Base-by-base conservation (phyloP, 2,888 invertebrate species). In the Listrodromus nycthemerus region DNA sequence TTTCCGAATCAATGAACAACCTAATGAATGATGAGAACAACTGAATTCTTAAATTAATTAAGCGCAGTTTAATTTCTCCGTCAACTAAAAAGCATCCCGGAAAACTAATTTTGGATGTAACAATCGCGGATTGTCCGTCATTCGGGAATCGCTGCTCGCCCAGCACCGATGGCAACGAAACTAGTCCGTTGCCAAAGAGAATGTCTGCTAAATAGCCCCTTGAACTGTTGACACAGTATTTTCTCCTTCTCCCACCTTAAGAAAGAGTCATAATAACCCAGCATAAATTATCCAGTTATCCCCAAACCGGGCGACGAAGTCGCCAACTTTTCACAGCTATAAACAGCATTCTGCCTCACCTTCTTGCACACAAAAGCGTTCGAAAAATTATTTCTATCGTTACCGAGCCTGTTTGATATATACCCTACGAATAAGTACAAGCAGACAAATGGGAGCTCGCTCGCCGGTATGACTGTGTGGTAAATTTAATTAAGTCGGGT, bases 401-500 rank as follows among this genome's bases (percentile, higher is more conserved):
- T 55, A 24, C 21, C 21, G 2, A 8, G 19, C 8, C n/a, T 3
- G 2, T 7, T 55, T 21, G 13, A 21, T 21, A 55, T 24, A 55
- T 24, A 55, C 24, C 48, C 13, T 48, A 70, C 52, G 37, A 48
- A n/a, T 74, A 48, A 50, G 33, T 27, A 19, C 37, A 24, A 52
- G 45, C 16, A 45, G 19, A 58, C 24, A 55, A 6, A 73, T 45
- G 24, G 7, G 45, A 71, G 27, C 16, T 16, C 41, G 16, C 48
- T 67, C 58, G n/a, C 21, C 27, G 65, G n/a, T 24, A 33, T 67
- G 50, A 33, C 30, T 66, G 70, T 58, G 75, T 58, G 65, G 69
- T 71, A n/a, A 70, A 66, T 65, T 70, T 61, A 82, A 82, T 78
- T 61, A 74, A 82, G 63, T 63, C 73, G 45, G 37, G 21, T 65